These are phyloP conservation scores for Aethes cnicana DNA, from an alignment of 2,888 invertebrate genomes.

Conservation along the genomic window DNA sequence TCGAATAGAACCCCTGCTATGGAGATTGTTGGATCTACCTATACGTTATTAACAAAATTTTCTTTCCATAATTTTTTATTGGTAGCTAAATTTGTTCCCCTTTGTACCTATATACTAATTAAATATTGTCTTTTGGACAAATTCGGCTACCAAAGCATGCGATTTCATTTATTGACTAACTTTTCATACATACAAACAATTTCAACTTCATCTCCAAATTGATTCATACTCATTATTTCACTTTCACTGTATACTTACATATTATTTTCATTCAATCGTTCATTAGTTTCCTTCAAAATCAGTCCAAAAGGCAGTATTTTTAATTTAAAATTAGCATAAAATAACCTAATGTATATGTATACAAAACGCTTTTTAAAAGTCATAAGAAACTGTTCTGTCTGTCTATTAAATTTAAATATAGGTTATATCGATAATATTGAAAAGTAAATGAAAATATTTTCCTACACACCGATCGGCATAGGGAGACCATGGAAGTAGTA, in stretches of 20 bases:
- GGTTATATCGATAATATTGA: background rate
- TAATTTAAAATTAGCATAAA: constrained; percentile 27
- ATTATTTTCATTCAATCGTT: constrained; percentile 26
- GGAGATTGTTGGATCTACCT: no score
- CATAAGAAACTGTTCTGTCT: no score
- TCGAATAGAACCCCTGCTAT: no score
- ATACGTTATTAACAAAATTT: no score
- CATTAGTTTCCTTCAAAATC: constrained; percentile 29
- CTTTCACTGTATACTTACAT: constrained; percentile 20
- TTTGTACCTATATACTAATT: constrained; percentile 22
- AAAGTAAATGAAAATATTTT: no score
- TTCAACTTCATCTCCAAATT: background rate
- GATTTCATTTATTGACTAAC: constrained; percentile 18
- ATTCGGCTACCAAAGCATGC: constrained; percentile 75
- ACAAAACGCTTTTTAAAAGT: no score
- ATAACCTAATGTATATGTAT: no score
- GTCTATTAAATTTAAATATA: no score
- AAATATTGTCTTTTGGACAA: constrained; percentile 76
- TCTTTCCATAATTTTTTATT: constrained; percentile 28
- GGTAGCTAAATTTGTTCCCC: constrained; percentile 71
- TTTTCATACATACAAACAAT: background rate
- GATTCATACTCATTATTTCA: background rate
- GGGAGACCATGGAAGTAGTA: no score
- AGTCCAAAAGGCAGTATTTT: constrained; percentile 74
- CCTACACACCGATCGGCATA: no score